These are phyloP conservation scores for Cyaniris semiargus DNA, from an alignment of 2,888 invertebrate species.

Conservation along the genomic window DNA sequence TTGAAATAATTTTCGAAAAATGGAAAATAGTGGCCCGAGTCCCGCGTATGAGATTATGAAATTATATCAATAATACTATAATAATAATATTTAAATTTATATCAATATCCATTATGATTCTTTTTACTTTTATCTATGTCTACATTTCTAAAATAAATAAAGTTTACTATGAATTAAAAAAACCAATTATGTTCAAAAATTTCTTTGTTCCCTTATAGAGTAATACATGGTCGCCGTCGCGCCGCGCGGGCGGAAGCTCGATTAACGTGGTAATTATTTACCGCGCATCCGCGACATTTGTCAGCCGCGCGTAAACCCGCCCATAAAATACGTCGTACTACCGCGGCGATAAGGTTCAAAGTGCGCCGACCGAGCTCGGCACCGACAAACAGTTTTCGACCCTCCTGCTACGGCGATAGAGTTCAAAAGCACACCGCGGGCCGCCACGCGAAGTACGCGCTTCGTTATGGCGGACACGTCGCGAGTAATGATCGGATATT, in stretches of 20 bases:
- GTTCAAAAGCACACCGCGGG: background rate
- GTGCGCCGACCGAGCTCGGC: background rate
- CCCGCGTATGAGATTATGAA: too few species aligned
- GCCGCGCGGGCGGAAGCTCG: conserved; percentile 39
- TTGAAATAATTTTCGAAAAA: too few species aligned
- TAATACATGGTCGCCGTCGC: background rate
- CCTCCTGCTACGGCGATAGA: background rate
- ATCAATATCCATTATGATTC: too few species aligned
- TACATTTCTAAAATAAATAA: too few species aligned
- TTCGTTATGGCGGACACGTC: conserved; percentile 29
- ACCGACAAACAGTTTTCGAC: background rate
- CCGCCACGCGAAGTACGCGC: conserved; percentile 30
- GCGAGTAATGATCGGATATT: conserved; percentile 22
- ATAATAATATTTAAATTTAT: too few species aligned
- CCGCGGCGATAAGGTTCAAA: conserved; percentile 11
- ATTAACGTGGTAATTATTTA: conserved; percentile 53
- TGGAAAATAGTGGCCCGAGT: too few species aligned
- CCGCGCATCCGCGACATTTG: conserved; percentile 49
- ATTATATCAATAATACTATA: too few species aligned
- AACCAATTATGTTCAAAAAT: too few species aligned
- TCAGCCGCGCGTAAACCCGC: conserved; percentile 38
- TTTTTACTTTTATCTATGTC: too few species aligned
- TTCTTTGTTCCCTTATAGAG: background rate
- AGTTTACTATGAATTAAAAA: too few species aligned
- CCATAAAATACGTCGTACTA: background rate